Evolutionary conservation across 2,888 invertebrate genomes (phyloP), one percentile per base, ranked within the genome.

Genomic region (Dendrolimus pini): DNA sequence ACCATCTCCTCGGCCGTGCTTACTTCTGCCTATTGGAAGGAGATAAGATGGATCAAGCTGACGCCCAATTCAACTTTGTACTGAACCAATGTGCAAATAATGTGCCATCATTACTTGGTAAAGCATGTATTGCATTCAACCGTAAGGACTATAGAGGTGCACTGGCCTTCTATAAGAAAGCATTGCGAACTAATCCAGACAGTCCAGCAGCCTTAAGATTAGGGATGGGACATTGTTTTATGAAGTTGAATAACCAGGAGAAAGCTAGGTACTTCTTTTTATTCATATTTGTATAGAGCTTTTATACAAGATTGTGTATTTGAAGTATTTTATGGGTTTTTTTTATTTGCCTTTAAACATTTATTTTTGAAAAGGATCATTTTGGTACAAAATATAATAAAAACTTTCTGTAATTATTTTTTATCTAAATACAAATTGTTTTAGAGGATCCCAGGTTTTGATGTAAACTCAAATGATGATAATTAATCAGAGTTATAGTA

Each of bases 41-140:
- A 1, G 99, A 99, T 76, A 99, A 99, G 92, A 98, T 99, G 97
- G 99, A 99, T 64, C 99, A 99, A 87, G 99, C 99, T 0, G 99
- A 99, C 92, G 98, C 99, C 0, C 99, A 99, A 82, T 99, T 99
- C 80, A 99, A 99, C 89, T 99, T 99, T 83, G 99, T 99, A 0
- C 89, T 99, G 47, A 98, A 99, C 83, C 97, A 98, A 75, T 96
- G 96, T 0, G 96, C 96, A 2, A 98, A 97, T 72, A 99, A 98
- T 89, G 99, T 99, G 63, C 99, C 99, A 0, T 98, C 99, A 0
- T 87, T 99, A 59, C 92, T 99, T 55, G 99, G 99, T 12, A 99
- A 99, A 92, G 99, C 99, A 0, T 99, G 99, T 77, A 99, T 99
- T 73, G 98, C 99, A 0, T 99, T 98, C 77, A 99, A 99, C 80